Percentiles rank a stretch among this genome's conserved stretches.
These are phyloP conservation scores for Syrmaticus mikado DNA, from an alignment of 2,113 vertebrate genomes.

Conservation along the genomic window DNA sequence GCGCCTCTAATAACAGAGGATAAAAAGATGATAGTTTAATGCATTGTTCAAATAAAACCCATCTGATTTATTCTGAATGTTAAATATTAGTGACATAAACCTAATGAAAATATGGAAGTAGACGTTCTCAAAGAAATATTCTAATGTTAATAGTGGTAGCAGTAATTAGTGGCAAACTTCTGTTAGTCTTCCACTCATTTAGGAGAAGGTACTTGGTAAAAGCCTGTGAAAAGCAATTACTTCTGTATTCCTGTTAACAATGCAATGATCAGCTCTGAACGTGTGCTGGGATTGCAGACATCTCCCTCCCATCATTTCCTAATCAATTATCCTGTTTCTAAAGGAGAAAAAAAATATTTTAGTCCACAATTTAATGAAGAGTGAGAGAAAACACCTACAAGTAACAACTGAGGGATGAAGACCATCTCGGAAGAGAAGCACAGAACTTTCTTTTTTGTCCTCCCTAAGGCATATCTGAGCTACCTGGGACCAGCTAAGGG, in stretches of 20 bases:
- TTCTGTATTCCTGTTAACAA: background rate
- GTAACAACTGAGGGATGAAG: background rate
- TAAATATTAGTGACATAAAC: constrained; percentile 8
- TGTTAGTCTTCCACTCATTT: background rate
- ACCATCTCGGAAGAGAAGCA: background rate
- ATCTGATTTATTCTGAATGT: constrained; percentile 23
- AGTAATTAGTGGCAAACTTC: background rate
- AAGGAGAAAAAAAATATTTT: background rate
- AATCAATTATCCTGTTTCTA: background rate
- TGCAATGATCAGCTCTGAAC: background rate
- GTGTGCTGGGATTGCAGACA: background rate
- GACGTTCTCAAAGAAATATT: background rate
- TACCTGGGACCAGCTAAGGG: background rate
- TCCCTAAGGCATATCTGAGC: background rate
- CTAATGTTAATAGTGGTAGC: background rate
- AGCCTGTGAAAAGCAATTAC: background rate
- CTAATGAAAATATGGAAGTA: constrained; percentile 8
- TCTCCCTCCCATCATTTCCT: background rate
- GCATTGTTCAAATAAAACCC: constrained; percentile 14
- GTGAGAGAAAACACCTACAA: background rate
- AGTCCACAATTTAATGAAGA: background rate
- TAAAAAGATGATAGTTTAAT: constrained; percentile 29
- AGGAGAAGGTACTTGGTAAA: background rate
- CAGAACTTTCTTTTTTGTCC: background rate
- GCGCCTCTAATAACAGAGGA: constrained; percentile 41